phyloP scores from a whole-genome alignment of 2,888 invertebrate species.

The Polyommatus iphigenia region DNA sequence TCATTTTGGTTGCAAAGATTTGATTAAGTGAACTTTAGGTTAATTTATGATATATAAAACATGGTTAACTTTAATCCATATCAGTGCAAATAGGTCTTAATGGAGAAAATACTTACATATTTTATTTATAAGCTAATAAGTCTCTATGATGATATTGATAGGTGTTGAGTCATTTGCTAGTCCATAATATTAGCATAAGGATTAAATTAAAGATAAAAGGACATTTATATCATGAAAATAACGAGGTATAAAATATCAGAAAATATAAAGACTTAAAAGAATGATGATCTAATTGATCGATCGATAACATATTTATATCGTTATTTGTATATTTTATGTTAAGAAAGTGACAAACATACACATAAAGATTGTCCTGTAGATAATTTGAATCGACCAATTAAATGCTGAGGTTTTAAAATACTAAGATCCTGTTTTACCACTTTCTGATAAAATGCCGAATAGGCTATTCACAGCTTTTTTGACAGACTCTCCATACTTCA shows the following conservation, averaged over 20 bases:
- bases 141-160: not conserved
- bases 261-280: not conserved
- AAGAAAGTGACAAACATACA: not conserved
- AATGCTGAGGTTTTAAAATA: not conserved
- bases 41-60: too few species aligned
- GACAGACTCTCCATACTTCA: too few species aligned
- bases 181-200: not conserved
- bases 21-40: too few species aligned
- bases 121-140: not conserved
- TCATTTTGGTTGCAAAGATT: not conserved
- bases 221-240: conserved; percentile 1
- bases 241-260: not conserved
- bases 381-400: not conserved
- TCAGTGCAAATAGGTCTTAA: too few species aligned
- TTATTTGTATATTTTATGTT: not conserved
- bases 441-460: too few species aligned
- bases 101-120: too few species aligned
- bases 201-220: conserved; percentile 5
- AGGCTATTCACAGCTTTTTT: too few species aligned
- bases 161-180: conserved; percentile 1
- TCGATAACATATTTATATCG: not conserved
- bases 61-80: too few species aligned
- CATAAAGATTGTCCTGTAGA: not conserved
- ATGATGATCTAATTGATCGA: not conserved
- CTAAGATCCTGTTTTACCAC: too few species aligned